phyloP scores from a whole-genome alignment of 2,113 vertebrate species.

The Anhinga rufa region DNA sequence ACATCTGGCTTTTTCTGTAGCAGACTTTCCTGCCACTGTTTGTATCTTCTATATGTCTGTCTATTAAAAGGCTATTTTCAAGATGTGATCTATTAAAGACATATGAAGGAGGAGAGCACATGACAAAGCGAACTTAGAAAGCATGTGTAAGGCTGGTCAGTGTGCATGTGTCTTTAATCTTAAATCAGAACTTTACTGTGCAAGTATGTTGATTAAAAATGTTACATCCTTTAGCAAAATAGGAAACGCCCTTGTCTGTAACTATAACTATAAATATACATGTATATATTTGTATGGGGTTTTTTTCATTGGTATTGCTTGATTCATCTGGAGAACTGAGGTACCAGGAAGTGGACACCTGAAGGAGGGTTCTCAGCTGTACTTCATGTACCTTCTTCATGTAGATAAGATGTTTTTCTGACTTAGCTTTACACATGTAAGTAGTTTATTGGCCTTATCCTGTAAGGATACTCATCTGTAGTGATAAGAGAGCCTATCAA shows the following conservation, averaged over 20 bases:
- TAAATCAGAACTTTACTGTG: background rate
- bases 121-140: background rate
- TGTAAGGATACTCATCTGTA: background rate
- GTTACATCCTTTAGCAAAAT: background rate
- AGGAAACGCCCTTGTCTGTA: background rate
- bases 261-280: background rate
- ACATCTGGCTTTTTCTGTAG: background rate
- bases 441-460: background rate
- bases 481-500: constrained; percentile 22
- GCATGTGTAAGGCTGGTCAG: background rate
- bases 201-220: background rate
- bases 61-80: background rate
- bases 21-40: background rate
- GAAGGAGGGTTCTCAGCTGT: background rate
- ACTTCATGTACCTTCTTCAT: constrained; percentile 3
- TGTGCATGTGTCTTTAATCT: background rate
- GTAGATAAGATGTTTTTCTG: constrained; percentile 13
- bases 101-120: background rate
- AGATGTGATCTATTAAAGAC: background rate
- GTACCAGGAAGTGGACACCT: background rate
- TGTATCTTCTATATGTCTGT: background rate
- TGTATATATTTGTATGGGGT: background rate
- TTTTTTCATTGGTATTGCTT: background rate
- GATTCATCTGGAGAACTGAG: background rate
- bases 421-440: background rate